Base-by-base conservation (phyloP, 2,888 invertebrate species). In the Drosophila lacicola region DNA sequence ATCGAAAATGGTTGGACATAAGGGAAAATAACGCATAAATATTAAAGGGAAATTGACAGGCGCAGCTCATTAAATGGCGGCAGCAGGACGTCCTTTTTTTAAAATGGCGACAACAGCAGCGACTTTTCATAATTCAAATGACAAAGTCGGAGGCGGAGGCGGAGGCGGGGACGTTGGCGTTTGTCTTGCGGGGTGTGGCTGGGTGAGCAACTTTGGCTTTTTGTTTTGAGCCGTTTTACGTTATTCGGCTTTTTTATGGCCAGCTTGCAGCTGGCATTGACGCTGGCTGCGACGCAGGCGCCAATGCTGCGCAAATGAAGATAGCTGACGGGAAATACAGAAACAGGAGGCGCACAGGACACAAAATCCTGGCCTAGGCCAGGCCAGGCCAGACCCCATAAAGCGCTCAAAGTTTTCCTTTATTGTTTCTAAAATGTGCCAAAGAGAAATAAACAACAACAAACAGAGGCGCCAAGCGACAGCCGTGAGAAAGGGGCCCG, bases 401-500 rank as follows among this genome's bases (percentile, higher is more conserved):
- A 84, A 84, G 80, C 66, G 82, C 81, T 81, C 82, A 85, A 82
- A 86, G 83, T 82, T 82, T 86, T 74, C 71, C 78, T 86, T 87
- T 84, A 84, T 81, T 87, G 87, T 76, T 87, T 87, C 87, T 69
- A 87, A 87, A 83, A 86, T 86, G 78, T 81, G 84, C 84, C 73
- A 83, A 83, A 78, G 67, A 62, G 76, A 78, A 84, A 83, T 76
- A 81, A 86, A 86, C 78, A 37, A 19, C 13, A 37, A 19, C 9
- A 37, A 41, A 57, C 54, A 11, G 53, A 46, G 47, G 47, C 37
- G 63, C 34, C 51, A 37, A 53, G 19, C 51, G 33, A n/a, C 45
- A 44, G 29, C 9, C 11, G 33, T 19, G 42, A 29, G 25, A 29
- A 29, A 29, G 29, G 29, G 29, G 29, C 29, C 25, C 29, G 21